A percentile compares a stretch with the other conserved stretches of the same genome.
phyloP scores from a whole-genome alignment of 1,140 invertebrate genomes.

The Solenopsis invicta region DNA sequence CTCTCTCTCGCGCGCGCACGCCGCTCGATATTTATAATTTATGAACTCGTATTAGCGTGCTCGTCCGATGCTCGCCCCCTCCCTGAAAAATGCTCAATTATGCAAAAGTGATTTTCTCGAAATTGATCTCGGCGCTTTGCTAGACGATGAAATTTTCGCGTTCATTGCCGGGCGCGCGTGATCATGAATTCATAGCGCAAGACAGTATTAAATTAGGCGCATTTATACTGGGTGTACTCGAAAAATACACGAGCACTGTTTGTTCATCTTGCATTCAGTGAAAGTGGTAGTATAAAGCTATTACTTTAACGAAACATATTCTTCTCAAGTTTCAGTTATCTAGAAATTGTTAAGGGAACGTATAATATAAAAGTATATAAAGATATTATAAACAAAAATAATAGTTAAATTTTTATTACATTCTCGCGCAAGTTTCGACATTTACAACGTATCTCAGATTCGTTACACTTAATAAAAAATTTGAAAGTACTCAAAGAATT shows the following conservation, averaged over 20 bases:
- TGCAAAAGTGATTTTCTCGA: slow-evolving; percentile 55
- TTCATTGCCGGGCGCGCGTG: slow-evolving; percentile 19
- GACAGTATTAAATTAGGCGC: slow-evolving; percentile 42
- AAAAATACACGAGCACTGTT: background rate
- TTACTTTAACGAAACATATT: background rate
- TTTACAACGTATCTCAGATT: background rate
- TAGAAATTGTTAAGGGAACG: background rate
- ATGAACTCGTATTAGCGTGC: slow-evolving; percentile 48
- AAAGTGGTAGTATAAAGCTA: background rate
- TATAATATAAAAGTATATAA: background rate
- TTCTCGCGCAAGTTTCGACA: background rate
- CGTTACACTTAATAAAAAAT: background rate
- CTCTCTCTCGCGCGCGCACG: background rate
- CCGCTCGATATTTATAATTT: slow-evolving; percentile 59
- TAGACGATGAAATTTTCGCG: slow-evolving; percentile 53
- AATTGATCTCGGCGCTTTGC: slow-evolving; percentile 54
- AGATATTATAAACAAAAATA: background rate
- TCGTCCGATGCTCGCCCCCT: slow-evolving; percentile 9
- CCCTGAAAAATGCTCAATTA: slow-evolving; percentile 55
- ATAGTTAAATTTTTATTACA: background rate
- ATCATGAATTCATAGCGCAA: slow-evolving; percentile 47
- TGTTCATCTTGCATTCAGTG: background rate
- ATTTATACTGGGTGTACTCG: slow-evolving; percentile 2
- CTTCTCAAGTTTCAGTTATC: background rate
- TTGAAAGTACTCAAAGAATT: background rate